Conservation (phyloP, 2,888 invertebrate genomes). For the Chrysolina americana region DNA sequence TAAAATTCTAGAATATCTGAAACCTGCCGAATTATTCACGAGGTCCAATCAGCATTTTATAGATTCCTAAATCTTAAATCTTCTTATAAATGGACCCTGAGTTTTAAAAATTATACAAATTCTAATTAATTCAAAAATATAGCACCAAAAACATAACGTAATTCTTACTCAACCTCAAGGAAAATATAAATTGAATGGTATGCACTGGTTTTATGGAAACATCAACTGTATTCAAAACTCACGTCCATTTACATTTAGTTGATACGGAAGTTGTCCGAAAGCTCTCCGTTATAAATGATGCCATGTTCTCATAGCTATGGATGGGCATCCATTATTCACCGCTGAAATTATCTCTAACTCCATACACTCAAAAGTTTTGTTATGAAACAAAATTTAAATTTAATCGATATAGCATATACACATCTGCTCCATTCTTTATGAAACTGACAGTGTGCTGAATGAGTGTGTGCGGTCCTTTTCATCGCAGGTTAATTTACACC, state of each 20-base stretch:
- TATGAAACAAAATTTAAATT: slow-evolving; percentile 26
- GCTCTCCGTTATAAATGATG: slow-evolving; percentile 22
- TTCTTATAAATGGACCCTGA: too few relatives aligned
- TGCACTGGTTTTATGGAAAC: not conserved
- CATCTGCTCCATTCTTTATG: slow-evolving; percentile 23
- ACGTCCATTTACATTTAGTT: slow-evolving; percentile 13
- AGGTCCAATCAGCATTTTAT: too few relatives aligned
- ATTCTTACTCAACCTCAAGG: not conserved
- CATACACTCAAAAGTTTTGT: slow-evolving; percentile 30
- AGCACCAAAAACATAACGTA: too few relatives aligned
- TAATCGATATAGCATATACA: slow-evolving; percentile 29
- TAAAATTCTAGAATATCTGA: too few relatives aligned
- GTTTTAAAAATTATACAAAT: too few relatives aligned
- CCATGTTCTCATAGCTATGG: slow-evolving; percentile 15
- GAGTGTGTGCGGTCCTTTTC: slow-evolving; percentile 9
- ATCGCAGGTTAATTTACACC: slow-evolving; percentile 2
- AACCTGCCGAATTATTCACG: too few relatives aligned
- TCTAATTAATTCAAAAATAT: too few relatives aligned
- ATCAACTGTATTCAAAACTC: not conserved
- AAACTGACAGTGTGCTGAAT: slow-evolving; percentile 18
- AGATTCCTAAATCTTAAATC: too few relatives aligned
- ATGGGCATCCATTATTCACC: slow-evolving; percentile 24
- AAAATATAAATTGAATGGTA: not conserved
- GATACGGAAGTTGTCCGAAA: slow-evolving; percentile 8
- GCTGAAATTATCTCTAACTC: slow-evolving; percentile 22